Evolutionary conservation across 2,797 vertebrate genomes (phyloP).

Genomic region (Iguana delicatissima): DNA sequence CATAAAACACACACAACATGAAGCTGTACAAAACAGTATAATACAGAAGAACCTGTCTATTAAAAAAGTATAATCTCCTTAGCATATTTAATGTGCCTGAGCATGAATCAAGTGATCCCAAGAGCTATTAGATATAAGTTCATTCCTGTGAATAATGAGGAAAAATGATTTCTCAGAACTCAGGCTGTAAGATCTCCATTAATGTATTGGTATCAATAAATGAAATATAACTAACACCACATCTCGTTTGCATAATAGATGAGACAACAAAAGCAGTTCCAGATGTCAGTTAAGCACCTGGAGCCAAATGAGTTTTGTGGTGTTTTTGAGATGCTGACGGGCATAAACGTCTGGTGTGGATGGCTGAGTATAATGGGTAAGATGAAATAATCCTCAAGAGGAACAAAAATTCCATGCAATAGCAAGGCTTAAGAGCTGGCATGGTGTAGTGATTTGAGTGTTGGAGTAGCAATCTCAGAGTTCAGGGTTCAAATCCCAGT

Average conservation of each 20-base stretch:
- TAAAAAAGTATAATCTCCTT: conserved; percentile 44
- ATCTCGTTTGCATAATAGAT: conserved; percentile 79
- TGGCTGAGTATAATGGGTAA: conserved; percentile 41
- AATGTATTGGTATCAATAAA: conserved; percentile 74
- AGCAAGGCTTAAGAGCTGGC: background rate
- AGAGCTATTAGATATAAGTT: conserved; percentile 68
- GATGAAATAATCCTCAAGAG: conserved; percentile 13
- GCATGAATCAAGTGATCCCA: conserved; percentile 65
- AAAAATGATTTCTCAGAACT: conserved; percentile 65
- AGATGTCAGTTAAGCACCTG: conserved; percentile 77
- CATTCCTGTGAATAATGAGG: conserved; percentile 66
- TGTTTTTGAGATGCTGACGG: conserved; percentile 38
- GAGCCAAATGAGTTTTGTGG: conserved; percentile 65
- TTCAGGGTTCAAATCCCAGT: too few relatives aligned
- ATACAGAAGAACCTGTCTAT: conserved; percentile 26
- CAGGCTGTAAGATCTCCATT: conserved; percentile 65
- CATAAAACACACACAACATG: conserved; percentile 38
- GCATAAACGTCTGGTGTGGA: conserved; percentile 40
- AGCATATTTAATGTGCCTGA: conserved; percentile 43
- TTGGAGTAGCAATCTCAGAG: too few relatives aligned
- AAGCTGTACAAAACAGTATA: conserved; percentile 21
- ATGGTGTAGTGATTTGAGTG: too few relatives aligned
- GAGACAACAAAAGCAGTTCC: conserved; percentile 69
- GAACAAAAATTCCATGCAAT: background rate
- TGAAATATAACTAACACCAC: conserved; percentile 71